These are phyloP conservation scores for Diorhabda elongata DNA, from an alignment of 1,140 invertebrate genomes.

Conservation along the genomic window DNA sequence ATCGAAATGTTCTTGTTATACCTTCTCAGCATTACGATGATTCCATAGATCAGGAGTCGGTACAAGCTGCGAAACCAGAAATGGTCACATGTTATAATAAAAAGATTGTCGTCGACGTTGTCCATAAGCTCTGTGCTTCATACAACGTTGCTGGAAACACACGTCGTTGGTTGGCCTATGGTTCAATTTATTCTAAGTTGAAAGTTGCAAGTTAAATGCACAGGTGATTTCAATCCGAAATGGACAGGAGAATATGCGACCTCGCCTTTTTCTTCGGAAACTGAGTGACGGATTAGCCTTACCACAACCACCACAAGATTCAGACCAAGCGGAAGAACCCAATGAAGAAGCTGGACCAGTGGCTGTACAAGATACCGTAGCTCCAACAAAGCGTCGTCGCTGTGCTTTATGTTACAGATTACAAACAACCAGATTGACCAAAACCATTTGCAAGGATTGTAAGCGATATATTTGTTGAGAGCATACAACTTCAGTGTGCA, in stretches of 20 bases:
- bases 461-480: no score
- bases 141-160: background rate
- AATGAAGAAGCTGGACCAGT: background rate
- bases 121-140: no score
- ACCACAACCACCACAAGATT: background rate
- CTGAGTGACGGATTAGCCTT: background rate
- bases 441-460: no score
- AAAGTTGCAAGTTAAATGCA: background rate
- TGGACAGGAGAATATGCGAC: background rate
- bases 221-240: background rate
- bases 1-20: conserved; percentile 11
- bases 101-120: background rate
- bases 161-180: background rate
- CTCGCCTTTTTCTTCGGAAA: background rate
- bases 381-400: background rate
- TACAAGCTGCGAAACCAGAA: background rate
- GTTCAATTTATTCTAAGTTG: background rate
- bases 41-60: background rate
- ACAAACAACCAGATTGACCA: no score
- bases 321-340: background rate
- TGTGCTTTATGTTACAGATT: background rate
- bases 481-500: no score
- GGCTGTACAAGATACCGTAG: background rate
- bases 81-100: background rate
- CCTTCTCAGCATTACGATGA: conserved; percentile 5